Conservation (phyloP, 2,888 invertebrate species). For the Criorhina ranunculi region DNA sequence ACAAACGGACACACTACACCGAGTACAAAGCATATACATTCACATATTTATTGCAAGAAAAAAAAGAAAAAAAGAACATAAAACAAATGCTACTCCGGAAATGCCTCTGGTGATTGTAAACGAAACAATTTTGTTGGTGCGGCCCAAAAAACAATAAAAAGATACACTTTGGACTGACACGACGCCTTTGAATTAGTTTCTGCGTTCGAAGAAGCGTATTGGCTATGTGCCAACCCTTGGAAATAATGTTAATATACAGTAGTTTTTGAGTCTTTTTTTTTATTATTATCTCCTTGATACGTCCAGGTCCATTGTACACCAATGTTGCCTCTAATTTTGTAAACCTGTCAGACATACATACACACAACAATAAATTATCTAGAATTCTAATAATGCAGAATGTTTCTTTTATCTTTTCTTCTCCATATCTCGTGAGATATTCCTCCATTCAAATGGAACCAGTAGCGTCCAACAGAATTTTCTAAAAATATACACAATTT, state of each 20-base stretch:
- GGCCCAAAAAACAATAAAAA: conserved; percentile 13
- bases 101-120: conserved; percentile 40
- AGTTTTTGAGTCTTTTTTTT: conserved; percentile 28
- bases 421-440: neutral
- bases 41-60: neutral
- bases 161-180: conserved; percentile 47
- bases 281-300: neutral
- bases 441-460: conserved; percentile 39
- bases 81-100: conserved; percentile 42
- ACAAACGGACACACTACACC: neutral
- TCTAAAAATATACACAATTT: conserved; percentile 57
- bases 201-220: conserved; percentile 20
- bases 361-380: conserved; percentile 26
- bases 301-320: neutral
- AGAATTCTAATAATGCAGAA: conserved; percentile 26
- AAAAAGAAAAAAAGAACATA: conserved; percentile 1
- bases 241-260: conserved; percentile 12
- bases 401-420: conserved; percentile 6
- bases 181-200: conserved; percentile 37
- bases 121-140: conserved; percentile 13
- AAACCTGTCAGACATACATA: conserved; percentile 21
- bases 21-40: neutral
- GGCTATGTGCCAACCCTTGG: conserved; percentile 33
- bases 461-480: conserved; percentile 11
- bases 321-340: conserved; percentile 27